phyloP scores from a whole-genome alignment of 2,113 vertebrate genomes.

The Capreolus pygargus region DNA sequence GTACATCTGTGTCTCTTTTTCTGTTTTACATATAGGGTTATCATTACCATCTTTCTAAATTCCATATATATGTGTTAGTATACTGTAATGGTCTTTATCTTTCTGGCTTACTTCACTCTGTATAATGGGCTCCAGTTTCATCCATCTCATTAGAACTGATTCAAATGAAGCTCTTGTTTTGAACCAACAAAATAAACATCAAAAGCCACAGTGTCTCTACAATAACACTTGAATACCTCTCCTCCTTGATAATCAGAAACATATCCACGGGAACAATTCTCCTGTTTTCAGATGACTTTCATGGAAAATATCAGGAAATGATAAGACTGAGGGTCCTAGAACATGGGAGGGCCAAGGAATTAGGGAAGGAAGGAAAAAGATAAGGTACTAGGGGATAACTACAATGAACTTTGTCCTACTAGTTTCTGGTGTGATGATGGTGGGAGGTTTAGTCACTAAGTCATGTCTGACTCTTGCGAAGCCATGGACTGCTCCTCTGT shows the following conservation, averaged over 20 bases:
- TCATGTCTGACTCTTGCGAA: neutral
- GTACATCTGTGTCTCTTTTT: too few species aligned
- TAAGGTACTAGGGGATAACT: neutral
- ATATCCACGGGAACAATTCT: neutral
- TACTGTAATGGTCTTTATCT: too few species aligned
- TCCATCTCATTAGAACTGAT: too few species aligned
- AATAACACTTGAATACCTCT: neutral
- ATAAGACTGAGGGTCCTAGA: neutral
- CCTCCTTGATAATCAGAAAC: neutral
- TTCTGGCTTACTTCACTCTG: too few species aligned
- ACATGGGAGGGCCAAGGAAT: neutral
- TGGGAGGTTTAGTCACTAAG: neutral
- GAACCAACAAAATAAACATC: neutral
- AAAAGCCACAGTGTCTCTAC: neutral
- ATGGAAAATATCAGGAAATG: slow-evolving; percentile 8
- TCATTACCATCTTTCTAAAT: too few species aligned
- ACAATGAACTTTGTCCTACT: neutral
- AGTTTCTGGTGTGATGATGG: neutral
- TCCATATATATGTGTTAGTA: too few species aligned
- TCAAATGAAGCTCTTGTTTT: neutral
- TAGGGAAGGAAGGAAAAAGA: neutral
- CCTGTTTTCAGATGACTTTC: neutral
- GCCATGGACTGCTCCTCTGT: neutral
- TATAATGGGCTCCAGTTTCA: too few species aligned
- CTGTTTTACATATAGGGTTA: too few species aligned